Evolutionary conservation across 1,140 invertebrate genomes (phyloP).

Genomic region (Ridgeia piscesae): DNA sequence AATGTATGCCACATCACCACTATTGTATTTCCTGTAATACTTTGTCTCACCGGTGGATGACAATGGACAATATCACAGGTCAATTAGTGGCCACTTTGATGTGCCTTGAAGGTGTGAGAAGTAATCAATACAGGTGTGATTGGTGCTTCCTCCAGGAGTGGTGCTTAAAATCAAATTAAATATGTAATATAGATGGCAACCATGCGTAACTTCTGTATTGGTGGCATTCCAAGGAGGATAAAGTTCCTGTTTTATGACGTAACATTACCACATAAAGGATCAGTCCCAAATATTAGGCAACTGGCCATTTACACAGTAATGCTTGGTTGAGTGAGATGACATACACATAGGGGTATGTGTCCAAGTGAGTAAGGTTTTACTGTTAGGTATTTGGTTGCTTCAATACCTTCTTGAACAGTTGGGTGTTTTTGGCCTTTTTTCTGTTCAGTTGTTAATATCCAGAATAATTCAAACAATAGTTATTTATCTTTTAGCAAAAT

Average conservation of each 20-base stretch:
- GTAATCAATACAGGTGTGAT: neutral
- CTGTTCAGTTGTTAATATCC: neutral
- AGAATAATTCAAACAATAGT: neutral
- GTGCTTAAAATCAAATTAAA: neutral
- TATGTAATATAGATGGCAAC: neutral
- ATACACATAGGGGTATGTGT: neutral
- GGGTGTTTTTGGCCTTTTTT: neutral
- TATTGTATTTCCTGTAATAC: neutral
- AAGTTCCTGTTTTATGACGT: neutral
- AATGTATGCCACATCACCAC: neutral
- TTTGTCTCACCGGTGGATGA: neutral
- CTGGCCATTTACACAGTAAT: neutral
- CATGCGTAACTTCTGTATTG: neutral
- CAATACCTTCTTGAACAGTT: neutral
- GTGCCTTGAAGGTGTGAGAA: neutral
- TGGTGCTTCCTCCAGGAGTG: neutral
- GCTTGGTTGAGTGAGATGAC: neutral
- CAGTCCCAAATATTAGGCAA: neutral
- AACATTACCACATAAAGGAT: neutral
- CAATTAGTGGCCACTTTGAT: constrained; percentile 1
- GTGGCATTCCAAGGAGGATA: neutral
- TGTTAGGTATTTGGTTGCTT: neutral
- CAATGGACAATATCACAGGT: neutral
- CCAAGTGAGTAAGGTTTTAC: neutral
- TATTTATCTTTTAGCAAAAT: neutral